Base-by-base conservation (phyloP, 2,888 invertebrate species). In the Sinotaia quadrata region DNA sequence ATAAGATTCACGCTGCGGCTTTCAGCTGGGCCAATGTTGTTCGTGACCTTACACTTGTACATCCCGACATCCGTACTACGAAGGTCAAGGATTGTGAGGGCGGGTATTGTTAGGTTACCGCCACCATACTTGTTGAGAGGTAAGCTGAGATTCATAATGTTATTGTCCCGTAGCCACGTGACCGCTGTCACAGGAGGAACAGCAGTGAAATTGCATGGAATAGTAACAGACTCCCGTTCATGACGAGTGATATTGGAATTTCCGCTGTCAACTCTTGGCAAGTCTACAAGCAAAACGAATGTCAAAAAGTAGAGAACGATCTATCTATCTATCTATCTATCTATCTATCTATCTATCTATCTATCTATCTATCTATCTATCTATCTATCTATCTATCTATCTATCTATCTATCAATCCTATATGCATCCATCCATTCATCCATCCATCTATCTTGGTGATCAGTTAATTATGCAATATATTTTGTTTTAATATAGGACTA, bases 141-240 rank as follows among this genome's bases (percentile, higher is more conserved):
- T n/a, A n/a, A n/a, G 18, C n/a, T 31, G 33, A 18, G 18, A 31
- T 33, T 36, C 4, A 60, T 10, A 10, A 52, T 33, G 54, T 27
- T 18, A 24, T 31, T 27, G 34, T 60, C 36, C 5, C 36, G 27
- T 15, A 52, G 24, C 54, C 60, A 52, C 33, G 34, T 21, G 27
- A 49, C 2, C 31, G 41, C 52, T 47, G 65, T 56, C 21, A 29
- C 56, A 15, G 54, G 33, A 7, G 65, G 65, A 1, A 41, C 33
- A 1, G 65, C 65, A n/a, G 27, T 21, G 31, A 56, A 15, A 31
- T 5, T 27, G 31, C 65, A 65, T 1, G 56, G 65, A 10, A 65
- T 31, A 36, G 56, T 65, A 33, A 65, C 47, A 7, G 31, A 41
- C 33, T 56, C 24, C 7, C 33, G 21, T 8, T 21, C 24, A 10